Evolutionary conservation across 2,888 invertebrate genomes (phyloP).

Genomic region (Volucella bombylans): DNA sequence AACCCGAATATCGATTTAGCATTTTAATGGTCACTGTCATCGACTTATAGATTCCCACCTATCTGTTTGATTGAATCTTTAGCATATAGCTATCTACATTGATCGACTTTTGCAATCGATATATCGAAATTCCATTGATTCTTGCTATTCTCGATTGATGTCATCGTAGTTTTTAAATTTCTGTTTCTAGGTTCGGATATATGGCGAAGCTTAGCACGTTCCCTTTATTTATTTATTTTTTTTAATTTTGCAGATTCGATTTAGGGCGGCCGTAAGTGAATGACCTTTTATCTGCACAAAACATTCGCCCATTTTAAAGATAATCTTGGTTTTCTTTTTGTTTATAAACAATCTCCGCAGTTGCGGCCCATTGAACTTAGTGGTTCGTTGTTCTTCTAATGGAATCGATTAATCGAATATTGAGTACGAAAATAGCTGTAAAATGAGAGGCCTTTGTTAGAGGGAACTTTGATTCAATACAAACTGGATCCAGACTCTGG

Average conservation of each 20-base stretch:
- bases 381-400: neutral
- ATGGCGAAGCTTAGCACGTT: neutral
- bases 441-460: conserved; percentile 13
- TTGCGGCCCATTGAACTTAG: neutral
- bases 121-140: conserved; percentile 11
- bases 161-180: conserved; percentile 20
- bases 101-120: neutral
- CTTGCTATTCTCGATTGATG: neutral
- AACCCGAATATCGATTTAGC: conserved; percentile 14
- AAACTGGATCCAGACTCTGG: neutral
- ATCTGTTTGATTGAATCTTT: neutral
- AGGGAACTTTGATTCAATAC: neutral
- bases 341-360: conserved; percentile 8
- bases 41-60: conserved; percentile 1
- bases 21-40: neutral
- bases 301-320: neutral
- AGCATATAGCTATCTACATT: conserved; percentile 2
- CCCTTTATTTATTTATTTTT: neutral
- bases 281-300: conserved; percentile 20
- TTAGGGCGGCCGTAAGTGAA: neutral
- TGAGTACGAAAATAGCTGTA: neutral
- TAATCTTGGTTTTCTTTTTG: neutral
- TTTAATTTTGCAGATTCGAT: neutral
- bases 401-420: conserved; percentile 15
- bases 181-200: neutral